phyloP scores from a whole-genome alignment of 2,888 invertebrate species.

The Phyllotreta cruciferae region DNA sequence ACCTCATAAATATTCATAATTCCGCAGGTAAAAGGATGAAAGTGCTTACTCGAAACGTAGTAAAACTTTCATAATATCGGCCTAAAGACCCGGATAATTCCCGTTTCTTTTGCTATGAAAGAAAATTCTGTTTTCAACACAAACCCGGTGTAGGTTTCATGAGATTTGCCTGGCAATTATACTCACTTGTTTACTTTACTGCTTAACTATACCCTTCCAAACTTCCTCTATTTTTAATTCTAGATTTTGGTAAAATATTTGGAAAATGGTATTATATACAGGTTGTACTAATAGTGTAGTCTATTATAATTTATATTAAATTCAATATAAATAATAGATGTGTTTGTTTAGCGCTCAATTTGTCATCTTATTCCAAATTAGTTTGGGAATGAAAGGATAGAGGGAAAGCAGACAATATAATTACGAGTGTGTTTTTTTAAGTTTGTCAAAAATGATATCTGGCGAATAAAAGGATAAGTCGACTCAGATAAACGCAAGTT shows the following conservation, averaged over 20 bases:
- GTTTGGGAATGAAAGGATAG: constrained; percentile 6
- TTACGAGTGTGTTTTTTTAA: constrained; percentile 36
- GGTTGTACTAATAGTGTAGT: too few relatives aligned
- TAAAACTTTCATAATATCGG: constrained; percentile 11
- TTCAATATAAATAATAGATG: too few relatives aligned
- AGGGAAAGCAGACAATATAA: constrained; percentile 30
- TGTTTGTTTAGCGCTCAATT: too few relatives aligned
- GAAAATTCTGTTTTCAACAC: constrained; percentile 8
- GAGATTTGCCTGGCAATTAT: background rate
- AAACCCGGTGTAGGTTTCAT: constrained; percentile 12
- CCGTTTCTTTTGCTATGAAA: constrained; percentile 7
- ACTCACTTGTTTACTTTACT: too few relatives aligned
- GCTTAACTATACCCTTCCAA: too few relatives aligned
- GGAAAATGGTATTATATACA: too few relatives aligned
- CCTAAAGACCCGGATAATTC: constrained; percentile 14
- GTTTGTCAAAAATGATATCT: constrained; percentile 43
- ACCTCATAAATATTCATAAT: constrained; percentile 20
- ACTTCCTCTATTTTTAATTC: background rate
- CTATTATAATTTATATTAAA: too few relatives aligned
- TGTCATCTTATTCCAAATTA: too few relatives aligned
- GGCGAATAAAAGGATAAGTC: constrained; percentile 47
- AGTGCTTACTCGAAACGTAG: constrained; percentile 5
- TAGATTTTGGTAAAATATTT: too few relatives aligned
- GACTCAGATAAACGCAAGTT: constrained; percentile 45
- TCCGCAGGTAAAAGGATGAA: constrained; percentile 14